Evolutionary conservation across 2,888 invertebrate species (phyloP), one percentile per base, ranked within the genome.

Genomic region (Pandemis heparana): DNA sequence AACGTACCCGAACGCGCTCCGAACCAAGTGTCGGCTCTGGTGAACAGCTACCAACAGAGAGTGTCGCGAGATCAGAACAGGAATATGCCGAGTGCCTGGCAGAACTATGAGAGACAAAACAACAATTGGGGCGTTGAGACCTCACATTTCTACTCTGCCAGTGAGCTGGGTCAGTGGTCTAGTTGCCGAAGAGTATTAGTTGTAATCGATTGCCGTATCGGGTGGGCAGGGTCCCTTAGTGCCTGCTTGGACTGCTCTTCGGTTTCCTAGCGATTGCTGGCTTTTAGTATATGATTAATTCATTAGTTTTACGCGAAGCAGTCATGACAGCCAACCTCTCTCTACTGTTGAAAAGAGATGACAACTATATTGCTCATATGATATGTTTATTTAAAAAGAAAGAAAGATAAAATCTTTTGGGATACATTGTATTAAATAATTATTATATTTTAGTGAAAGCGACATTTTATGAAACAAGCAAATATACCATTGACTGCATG

Each of bases 21-120:
- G 53, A 75, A 43, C 59, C 18, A 74, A 70, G 94, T 94, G 0
- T 90, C 91, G 0, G 88, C 92, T 0, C 78, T 94, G 6, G 94
- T 94, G 14, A 93, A 90, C 80, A 92, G 90, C 78, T 94, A 92
- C 80, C 94, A 94, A 78, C 92, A 93, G 76, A 79, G 90, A 23
- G 89, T 91, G 87, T 79, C 82, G 3, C 83, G 86, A 48, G 89
- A 90, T 56, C 81, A 75, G 60, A 88, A 87, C 75, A 81, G 85
- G 60, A 89, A 88, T 76, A 75, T 78, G 75, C 77, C 80, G 79
- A 82, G 76, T 74, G 78, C 53, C 7, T 78, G 77, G 32, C 79
- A 79, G 72, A 64, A 66, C 32, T 73, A 81, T 41, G 85, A 87
- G 77, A 71, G 83, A 0, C 83, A 82, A 75, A 89, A 88, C 76